Evolutionary conservation across 2,888 invertebrate genomes (phyloP).

Genomic region (Chironomus tentans): DNA sequence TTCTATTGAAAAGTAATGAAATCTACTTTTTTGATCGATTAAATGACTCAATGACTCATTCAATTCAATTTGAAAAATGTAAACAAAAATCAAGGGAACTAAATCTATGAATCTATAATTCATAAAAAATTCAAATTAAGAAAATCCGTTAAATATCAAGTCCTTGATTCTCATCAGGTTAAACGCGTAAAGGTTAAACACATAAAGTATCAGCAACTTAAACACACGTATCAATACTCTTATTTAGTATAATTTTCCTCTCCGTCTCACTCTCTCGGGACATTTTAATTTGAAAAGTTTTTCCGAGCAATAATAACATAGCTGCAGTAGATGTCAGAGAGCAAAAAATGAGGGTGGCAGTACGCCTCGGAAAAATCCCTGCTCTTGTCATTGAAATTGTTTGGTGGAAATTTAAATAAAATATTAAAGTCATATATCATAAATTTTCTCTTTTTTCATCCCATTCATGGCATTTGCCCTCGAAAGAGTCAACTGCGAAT

Average conservation of each 20-base stretch:
- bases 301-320: not conserved
- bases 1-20: too few relatives aligned
- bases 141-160: too few relatives aligned
- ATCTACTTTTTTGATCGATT: too few relatives aligned
- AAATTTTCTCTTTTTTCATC: not conserved
- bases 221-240: not conserved
- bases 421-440: slow-evolving; percentile 26
- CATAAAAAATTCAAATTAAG: too few relatives aligned
- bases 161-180: too few relatives aligned
- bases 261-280: not conserved
- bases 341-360: not conserved
- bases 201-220: not conserved
- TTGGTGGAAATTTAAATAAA: slow-evolving; percentile 13
- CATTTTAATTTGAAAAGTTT: slow-evolving; percentile 26
- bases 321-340: not conserved
- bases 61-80: too few relatives aligned
- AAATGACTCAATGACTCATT: too few relatives aligned
- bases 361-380: not conserved
- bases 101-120: too few relatives aligned
- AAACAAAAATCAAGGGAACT: too few relatives aligned
- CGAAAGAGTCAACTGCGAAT: slow-evolving; percentile 17
- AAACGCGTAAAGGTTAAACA: not conserved
- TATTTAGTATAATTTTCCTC: not conserved
- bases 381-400: slow-evolving; percentile 18
- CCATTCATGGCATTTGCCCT: slow-evolving; percentile 17